Percentiles rank a stretch among this genome's conserved stretches.
These are phyloP conservation scores for Muschampia plurimacula DNA, from an alignment of 2,888 invertebrate species.

Conservation along the genomic window DNA sequence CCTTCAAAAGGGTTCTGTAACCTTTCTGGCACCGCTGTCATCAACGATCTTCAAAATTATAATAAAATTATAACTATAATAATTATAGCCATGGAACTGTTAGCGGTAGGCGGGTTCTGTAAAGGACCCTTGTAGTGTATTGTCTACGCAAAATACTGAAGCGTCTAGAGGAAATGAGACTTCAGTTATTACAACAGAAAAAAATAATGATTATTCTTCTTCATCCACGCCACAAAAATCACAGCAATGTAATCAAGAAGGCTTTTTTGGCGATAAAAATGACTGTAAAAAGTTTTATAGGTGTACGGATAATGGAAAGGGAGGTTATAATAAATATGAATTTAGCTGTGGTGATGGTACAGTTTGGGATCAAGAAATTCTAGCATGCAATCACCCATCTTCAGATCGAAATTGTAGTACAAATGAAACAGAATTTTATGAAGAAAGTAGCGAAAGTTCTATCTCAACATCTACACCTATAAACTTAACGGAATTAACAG, in stretches of 20 bases:
- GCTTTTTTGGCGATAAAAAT: conserved; percentile 88
- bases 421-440: not conserved
- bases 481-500: conserved; percentile 16
- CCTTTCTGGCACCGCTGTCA: conserved; percentile 78
- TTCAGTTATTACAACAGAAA: conserved; percentile 8
- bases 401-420: conserved; percentile 9
- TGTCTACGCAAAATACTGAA: not conserved
- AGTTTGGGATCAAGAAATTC: conserved; percentile 89
- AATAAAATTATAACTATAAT: no score
- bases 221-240: conserved; percentile 11
- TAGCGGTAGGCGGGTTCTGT: not conserved
- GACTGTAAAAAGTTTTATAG: conserved; percentile 92
- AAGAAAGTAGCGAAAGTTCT: not conserved
- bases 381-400: conserved; percentile 88
- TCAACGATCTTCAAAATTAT: no score
- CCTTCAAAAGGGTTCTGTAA: no score
- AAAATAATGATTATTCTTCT: conserved; percentile 16
- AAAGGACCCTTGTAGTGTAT: conserved; percentile 29
- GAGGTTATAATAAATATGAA: conserved; percentile 87
- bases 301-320: conserved; percentile 88
- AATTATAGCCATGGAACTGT: conserved; percentile 84
- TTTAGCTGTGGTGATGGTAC: conserved; percentile 91
- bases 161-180: not conserved
- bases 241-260: conserved; percentile 82
- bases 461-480: conserved; percentile 22